Evolutionary conservation across 2,113 vertebrate genomes (phyloP), one percentile per base, ranked within the genome.

Genomic region (Ceyx cyanopectus): DNA sequence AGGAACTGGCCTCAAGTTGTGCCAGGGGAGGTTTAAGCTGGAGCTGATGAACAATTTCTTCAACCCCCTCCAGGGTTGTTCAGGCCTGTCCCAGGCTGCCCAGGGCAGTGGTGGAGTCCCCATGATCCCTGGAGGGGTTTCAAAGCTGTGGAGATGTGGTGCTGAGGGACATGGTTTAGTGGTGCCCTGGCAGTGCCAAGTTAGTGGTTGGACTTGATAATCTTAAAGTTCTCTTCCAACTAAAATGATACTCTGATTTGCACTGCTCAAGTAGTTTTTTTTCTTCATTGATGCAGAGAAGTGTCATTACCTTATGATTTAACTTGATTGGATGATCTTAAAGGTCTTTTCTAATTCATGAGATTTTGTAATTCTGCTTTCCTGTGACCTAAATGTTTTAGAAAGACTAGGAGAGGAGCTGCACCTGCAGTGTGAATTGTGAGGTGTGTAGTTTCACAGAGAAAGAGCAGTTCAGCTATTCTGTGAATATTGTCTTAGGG

Each of bases 271-370:
- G 27, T 7, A 5, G 73, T 3, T n/a, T 4, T n/a, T 81, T n/a
- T 11, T 3, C n/a, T 53, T 16, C 12, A 1, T 5, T 11, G 40
- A 0, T 17, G 66, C 22, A 14, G 17, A 12, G 26, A 1, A 5
- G 11, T 3, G 13, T 2, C 2, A 1, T 6, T 30, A 0, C 29
- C 22, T 43, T 14, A 5, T 4, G 30, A 48, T 13, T 23, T 23
- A 24, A 51, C 22, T 51, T 7, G 50, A 24, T 51, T 51, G 12
- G 9, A 51, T 51, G 12, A 14, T 51, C 50, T 23, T 51, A 51
- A 51, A 51, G 50, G 50, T 51, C 50, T 51, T 51, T 51, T 51
- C 50, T 23, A 51, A 24, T 24, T 23, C 24, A 24, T 12, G 23
- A 51, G 24, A 24, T 14, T 51, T 23, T 51, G 50, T 51, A 23